Base-by-base conservation (phyloP, 2,113 vertebrate genomes). In the Ictalurus punctatus region DNA sequence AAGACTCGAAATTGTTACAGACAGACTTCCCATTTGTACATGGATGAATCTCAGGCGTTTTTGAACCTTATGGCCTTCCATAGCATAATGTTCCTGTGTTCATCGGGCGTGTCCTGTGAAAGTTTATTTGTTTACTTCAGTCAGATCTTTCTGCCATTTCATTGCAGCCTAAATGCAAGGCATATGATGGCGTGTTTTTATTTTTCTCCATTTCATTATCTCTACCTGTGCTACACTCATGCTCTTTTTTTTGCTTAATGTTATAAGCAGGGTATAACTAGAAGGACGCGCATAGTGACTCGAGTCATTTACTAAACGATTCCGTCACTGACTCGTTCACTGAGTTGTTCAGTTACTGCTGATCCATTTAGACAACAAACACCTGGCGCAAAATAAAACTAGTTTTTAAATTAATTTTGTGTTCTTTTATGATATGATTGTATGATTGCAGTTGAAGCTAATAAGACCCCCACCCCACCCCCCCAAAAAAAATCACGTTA, bases 61-160 rank as follows among this genome's bases (percentile, higher is more conserved):
- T 10, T 59, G 56, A 3, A 0, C 30, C 56, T 3, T 82, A 37
- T 82, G 80, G 80, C 56, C 10, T 59, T 59, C 80, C 80, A 59
- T 13, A 82, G 16, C 10, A 23, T 13, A 59, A 59, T 3, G 80
- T 17, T 34, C n/a, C 52, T 9, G 13, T 19, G 16, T 17, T 10
- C 14, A 17, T 56, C 6, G 63, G 44, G 78, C 1, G 80, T 88
- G 87, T 58, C 87, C 16, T 44, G 80, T 88, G 52, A 88, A 88
- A 34, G 78, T 88, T 81, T 58, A 54, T 58, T 83, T 88, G 52
- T 56, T 30, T 19, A 81, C 1, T 56, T n/a, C 6, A 17, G 13
- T 19, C 6, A 17, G 27, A 56, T 81, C 78, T 56, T 17, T 56
- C 48, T n/a, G 1, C 1, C 27, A 81, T 30, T 79, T n/a, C 44